Evolutionary conservation across 2,113 vertebrate species (phyloP).

Genomic region (Anser brachyrhynchus): DNA sequence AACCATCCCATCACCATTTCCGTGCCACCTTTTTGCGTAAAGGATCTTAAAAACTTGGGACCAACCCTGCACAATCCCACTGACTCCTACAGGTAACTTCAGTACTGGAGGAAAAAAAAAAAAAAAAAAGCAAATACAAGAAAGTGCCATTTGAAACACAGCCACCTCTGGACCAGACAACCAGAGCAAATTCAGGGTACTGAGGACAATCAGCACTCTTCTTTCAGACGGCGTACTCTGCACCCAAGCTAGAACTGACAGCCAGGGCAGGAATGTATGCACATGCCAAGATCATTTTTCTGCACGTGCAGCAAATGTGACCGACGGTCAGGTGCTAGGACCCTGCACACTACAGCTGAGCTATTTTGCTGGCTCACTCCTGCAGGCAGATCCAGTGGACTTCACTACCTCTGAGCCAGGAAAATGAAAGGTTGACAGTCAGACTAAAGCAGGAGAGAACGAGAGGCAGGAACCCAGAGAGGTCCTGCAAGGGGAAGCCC

Average conservation of each 20-base stretch:
- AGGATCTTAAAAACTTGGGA: neutral
- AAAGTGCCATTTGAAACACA: neutral
- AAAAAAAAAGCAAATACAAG: neutral
- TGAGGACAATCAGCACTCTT: neutral
- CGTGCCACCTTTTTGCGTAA: neutral
- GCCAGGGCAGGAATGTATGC: rapidly evolving
- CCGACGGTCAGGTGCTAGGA: neutral
- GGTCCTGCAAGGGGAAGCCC: constrained; percentile 56
- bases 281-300: rapidly evolving
- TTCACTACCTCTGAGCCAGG: neutral
- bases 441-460: constrained; percentile 14
- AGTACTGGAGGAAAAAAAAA: neutral
- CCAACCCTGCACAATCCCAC: neutral
- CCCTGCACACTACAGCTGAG: rapidly evolving
- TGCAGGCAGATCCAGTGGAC: neutral
- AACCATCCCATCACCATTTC: neutral
- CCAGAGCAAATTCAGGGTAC: neutral
- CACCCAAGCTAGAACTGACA: neutral
- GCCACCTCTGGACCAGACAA: neutral
- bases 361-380: neutral
- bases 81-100: neutral
- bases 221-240: neutral
- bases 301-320: neutral
- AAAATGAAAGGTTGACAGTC: constrained; percentile 39
- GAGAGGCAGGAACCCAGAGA: constrained; percentile 10